Conservation (phyloP, 2,113 vertebrate genomes). For the Ptyas mucosa region DNA sequence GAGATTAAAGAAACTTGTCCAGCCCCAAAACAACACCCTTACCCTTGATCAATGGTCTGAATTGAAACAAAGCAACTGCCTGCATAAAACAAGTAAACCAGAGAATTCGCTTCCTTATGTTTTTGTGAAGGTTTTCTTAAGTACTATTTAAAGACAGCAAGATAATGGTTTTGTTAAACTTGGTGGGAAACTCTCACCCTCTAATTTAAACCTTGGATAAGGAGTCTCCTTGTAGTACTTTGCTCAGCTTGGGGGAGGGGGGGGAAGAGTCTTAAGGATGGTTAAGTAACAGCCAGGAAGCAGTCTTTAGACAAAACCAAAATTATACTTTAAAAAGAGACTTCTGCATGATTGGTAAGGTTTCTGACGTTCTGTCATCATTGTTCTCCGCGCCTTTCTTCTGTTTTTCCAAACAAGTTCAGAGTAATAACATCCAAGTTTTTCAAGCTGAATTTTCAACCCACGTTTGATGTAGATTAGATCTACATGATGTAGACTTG, state of each 20-base stretch:
- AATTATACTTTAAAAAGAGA: not conserved
- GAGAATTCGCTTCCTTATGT: not conserved
- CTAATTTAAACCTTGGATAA: not conserved
- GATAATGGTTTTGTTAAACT: not conserved
- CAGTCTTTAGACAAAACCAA: not conserved
- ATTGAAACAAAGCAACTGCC: not conserved
- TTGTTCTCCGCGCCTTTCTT: not conserved
- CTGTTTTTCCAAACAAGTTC: not conserved
- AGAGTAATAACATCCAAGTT: not conserved
- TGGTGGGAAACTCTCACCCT: not conserved
- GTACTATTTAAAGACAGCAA: not conserved
- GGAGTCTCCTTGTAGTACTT: not conserved
- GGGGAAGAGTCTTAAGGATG: not conserved
- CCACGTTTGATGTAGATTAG: not conserved
- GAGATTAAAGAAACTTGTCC: not conserved
- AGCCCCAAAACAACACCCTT: not conserved
- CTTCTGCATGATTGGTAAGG: not conserved
- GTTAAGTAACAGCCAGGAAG: not conserved
- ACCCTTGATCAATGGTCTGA: not conserved
- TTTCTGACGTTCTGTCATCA: not conserved
- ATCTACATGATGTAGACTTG: too few species aligned
- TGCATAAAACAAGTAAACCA: not conserved
- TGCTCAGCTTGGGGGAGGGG: not conserved
- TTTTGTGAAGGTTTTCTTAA: not conserved
- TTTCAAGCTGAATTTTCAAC: not conserved